Conservation (phyloP, 2,113 vertebrate species). For the Malurus melanocephalus region DNA sequence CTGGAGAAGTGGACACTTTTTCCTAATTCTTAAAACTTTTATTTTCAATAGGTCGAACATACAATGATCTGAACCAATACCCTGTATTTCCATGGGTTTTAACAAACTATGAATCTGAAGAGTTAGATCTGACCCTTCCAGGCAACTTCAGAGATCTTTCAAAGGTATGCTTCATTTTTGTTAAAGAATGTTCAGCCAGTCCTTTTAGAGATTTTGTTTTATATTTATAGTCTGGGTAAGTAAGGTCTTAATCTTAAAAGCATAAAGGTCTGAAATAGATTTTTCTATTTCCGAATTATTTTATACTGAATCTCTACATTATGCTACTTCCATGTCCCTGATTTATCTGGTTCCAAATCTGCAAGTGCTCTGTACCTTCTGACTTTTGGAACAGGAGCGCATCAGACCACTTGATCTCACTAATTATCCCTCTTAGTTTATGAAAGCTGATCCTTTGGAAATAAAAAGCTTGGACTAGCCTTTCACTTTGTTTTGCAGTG, state of each 20-base stretch:
- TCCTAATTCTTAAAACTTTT: slow-evolving; percentile 16
- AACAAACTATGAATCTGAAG: slow-evolving; percentile 95
- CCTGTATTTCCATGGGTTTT: slow-evolving; percentile 97
- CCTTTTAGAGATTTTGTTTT: background rate
- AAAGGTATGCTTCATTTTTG: slow-evolving; percentile 81
- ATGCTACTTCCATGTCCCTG: background rate
- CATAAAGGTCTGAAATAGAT: background rate
- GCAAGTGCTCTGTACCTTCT: background rate
- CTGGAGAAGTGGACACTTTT: background rate
- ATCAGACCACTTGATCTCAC: background rate
- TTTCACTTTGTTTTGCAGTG: background rate
- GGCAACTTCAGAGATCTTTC: slow-evolving; percentile 98
- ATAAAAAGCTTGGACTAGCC: background rate
- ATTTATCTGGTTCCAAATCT: background rate
- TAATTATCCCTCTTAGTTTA: background rate
- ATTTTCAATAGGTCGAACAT: slow-evolving; percentile 85
- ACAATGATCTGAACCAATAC: slow-evolving; percentile 96
- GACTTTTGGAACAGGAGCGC: fast-evolving
- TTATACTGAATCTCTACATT: background rate
- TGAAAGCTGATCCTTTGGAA: background rate
- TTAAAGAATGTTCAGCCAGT: background rate
- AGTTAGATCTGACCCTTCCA: slow-evolving; percentile 93
- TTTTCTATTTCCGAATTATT: background rate
- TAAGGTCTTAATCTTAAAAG: background rate
- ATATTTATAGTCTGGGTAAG: background rate